Conservation (phyloP, 1,140 invertebrate genomes). For the Pectinophora gossypiella region DNA sequence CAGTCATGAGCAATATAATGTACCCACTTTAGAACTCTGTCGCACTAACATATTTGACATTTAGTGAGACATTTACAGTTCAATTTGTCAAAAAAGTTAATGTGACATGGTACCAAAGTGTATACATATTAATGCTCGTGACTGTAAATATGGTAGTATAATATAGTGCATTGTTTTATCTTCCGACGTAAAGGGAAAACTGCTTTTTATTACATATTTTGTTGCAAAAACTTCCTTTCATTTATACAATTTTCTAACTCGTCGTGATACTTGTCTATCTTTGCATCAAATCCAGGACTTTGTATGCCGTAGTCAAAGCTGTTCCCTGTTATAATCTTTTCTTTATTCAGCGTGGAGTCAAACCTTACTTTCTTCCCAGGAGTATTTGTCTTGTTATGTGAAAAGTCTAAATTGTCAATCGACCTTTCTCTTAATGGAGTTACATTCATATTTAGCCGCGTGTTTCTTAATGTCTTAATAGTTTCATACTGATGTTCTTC, state of each 20-base stretch:
- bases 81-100: no score
- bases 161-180: no score
- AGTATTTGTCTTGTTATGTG: conserved; percentile 43
- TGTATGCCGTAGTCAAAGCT: conserved; percentile 64
- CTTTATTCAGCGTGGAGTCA: conserved; percentile 67
- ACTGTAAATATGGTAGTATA: no score
- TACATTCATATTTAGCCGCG: conserved; percentile 57
- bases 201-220: conserved; percentile 47
- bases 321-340: conserved; percentile 70
- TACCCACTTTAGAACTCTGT: no score
- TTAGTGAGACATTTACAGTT: no score
- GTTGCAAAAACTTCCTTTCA: conserved; percentile 69
- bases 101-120: no score
- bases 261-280: conserved; percentile 72
- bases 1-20: no score
- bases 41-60: no score
- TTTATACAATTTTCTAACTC: conserved; percentile 74
- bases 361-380: conserved; percentile 70
- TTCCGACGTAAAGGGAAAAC: no score
- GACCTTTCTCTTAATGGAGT: conserved; percentile 56
- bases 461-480: conserved; percentile 61
- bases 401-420: conserved; percentile 38
- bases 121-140: no score
- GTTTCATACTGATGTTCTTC: conserved; percentile 62
- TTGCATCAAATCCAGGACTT: conserved; percentile 60